Evolutionary conservation across 2,888 invertebrate genomes (phyloP), one percentile per base, ranked within the genome.

Genomic region (Patella depressa): DNA sequence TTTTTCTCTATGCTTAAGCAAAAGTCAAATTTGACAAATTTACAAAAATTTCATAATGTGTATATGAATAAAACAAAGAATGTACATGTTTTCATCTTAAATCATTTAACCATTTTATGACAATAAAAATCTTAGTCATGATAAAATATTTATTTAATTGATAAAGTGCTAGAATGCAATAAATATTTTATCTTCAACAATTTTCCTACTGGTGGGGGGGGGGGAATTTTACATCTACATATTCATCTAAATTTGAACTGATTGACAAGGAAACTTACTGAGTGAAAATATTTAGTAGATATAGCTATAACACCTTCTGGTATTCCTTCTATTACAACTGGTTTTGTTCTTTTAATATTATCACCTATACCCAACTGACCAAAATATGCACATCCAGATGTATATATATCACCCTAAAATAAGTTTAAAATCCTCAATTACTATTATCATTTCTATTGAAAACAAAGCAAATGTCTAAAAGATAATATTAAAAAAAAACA

Each of bases 361-460:
- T 93, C 91, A 84, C 93, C 93, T 14, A 94, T 87, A 15, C 95
- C 96, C 53, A 96, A 92, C 90, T 96, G 96, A 0, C 96, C 96
- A 91, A 96, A 96, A 84, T 94, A 94, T 82, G 95, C 95, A 77
- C 95, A 86, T 92, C 97, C 97, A 94, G 96, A 92, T 0, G 94
- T 93, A 83, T 94, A 94, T 74, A 96, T 94, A 82, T 94, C 93
- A 29, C 96, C 96, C 89, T 92, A 78, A 11, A 86, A 80, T 74
- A 70, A 1, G 0, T 45, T 45, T 1, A 45, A 45, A 45, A 45
- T 45, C 9, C 7, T 45, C 9, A 45, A 45, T 7, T 1, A 45
- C 9, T 45, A 45, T 7, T 7, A 9, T 45, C 45, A 45, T 9
- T 7, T 1, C 9, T 45, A 45, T 45, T 4, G 9, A 45, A 45